Evolutionary conservation across 53 echinoderm and acorn worm genomes (phyloP).

Genomic region (Antedon mediterranea): DNA sequence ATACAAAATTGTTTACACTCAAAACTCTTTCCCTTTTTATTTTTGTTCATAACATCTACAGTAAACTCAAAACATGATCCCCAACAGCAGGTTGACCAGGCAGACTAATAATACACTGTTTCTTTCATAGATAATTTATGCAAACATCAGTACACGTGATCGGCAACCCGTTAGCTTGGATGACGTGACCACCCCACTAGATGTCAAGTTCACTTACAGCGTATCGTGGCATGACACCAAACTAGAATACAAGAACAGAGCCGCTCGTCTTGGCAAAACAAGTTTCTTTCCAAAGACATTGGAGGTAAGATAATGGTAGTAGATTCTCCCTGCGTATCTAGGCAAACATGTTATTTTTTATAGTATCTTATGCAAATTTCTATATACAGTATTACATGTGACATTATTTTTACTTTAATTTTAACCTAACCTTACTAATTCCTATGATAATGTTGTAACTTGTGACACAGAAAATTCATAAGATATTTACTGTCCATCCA

Average conservation of each 20-base stretch:
- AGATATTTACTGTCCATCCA: no score
- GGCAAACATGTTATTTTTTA: no score
- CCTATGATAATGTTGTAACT: no score
- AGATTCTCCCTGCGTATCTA: no score
- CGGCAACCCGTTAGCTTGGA: slow-evolving; percentile 49
- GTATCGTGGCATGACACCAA: slow-evolving; percentile 73
- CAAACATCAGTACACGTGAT: slow-evolving; percentile 65
- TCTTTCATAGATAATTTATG: slow-evolving; percentile 71
- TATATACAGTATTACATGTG: no score
- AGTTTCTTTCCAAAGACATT: slow-evolving; percentile 87
- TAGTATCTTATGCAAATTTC: no score
- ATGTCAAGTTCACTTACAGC: slow-evolving; percentile 76
- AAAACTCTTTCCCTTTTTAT: not conserved
- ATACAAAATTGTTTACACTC: not conserved
- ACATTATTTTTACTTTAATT: no score
- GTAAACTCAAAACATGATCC: no score
- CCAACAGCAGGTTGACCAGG: no score
- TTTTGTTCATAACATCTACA: no score
- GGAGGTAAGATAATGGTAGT: slow-evolving; percentile 33
- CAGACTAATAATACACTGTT: not conserved
- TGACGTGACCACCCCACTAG: slow-evolving; percentile 43
- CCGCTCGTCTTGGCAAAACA: slow-evolving; percentile 44
- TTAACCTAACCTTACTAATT: no score
- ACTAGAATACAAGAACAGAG: slow-evolving; percentile 52
- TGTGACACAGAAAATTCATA: no score